phyloP scores from a whole-genome alignment of 2,888 invertebrate species.

The Nezara viridula region DNA sequence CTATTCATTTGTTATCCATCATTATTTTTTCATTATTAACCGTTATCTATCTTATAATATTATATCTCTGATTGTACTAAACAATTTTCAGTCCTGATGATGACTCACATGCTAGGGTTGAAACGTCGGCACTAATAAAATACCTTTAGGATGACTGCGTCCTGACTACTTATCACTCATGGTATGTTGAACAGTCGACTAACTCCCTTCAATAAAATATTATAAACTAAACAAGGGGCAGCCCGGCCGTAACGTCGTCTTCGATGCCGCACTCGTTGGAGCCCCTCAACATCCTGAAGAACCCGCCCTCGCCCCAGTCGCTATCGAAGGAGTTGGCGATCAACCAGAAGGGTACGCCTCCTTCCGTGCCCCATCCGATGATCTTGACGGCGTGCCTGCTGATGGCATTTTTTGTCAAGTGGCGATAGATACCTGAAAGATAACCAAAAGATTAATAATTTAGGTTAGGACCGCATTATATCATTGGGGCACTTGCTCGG shows the following conservation, averaged over 20 bases:
- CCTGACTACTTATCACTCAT: too few species aligned
- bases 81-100: too few species aligned
- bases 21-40: too few species aligned
- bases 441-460: not conserved
- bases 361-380: constrained; percentile 78
- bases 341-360: constrained; percentile 83
- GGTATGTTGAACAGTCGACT: too few species aligned
- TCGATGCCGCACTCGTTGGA: constrained; percentile 83
- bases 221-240: constrained; percentile 70
- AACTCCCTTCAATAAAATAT: too few species aligned
- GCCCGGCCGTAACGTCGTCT: constrained; percentile 77
- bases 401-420: constrained; percentile 79
- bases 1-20: too few species aligned
- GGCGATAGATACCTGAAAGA: constrained; percentile 77
- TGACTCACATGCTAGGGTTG: too few species aligned
- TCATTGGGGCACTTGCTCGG: not conserved
- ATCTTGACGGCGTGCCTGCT: constrained; percentile 69
- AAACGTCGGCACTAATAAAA: too few species aligned
- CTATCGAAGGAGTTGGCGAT: constrained; percentile 94
- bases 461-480: not conserved
- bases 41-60: too few species aligned
- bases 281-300: constrained; percentile 89
- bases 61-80: too few species aligned
- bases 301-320: constrained; percentile 92
- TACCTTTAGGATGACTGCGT: too few species aligned